Base-by-base conservation (phyloP, 2,113 vertebrate genomes). In the Gallinago paraguaiae region DNA sequence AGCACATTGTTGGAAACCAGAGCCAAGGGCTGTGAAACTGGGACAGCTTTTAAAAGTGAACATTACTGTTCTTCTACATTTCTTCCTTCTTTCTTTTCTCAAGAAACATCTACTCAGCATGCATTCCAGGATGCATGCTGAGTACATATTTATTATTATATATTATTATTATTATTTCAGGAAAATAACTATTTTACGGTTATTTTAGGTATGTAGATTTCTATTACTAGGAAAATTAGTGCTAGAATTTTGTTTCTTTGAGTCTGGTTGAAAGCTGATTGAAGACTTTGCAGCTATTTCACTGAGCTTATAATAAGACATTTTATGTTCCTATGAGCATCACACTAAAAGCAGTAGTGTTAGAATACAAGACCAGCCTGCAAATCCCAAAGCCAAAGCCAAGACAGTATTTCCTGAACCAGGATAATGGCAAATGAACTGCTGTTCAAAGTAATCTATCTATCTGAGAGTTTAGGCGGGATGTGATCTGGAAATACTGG, bases 301-400 rank as follows among this genome's bases (percentile, higher is more conserved):
- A 71, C 12, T 37, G 16, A 68, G 57, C 31, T 86, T 86, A 39
- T 68, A 88, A 68, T 45, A 15, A 93, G 48, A 75, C 5, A 19
- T 57, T 88, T 83, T 39, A 35, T 60, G 85, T 83, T 86, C 75
- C 33, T 77, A 13, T 37, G 65, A 90, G 48, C 65, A 56, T 94
- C 48, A 37, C 39, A 24, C 31, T 87, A 76, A 82, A 92, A 91
- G 30, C 23, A 76, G 53, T 39, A 76, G 53, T 64, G 28, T n/a
- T 71, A n/a, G 45, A 82, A 81, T 67, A 33, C 18, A 84, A 91
- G 80, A 81, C 68, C 28, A 72, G 53, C 81, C 80, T 84, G 83
- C 37, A 94, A 82, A 91, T 92, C 76, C 88, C 86, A 92, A 91
- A 69, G 67, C 88, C 86, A 92, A 91, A 69, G 67, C 54, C 53